A percentile compares a stretch with the other conserved stretches of the same genome.
phyloP scores from a whole-genome alignment of 1,140 invertebrate genomes.

The Drosophila micromelanica region DNA sequence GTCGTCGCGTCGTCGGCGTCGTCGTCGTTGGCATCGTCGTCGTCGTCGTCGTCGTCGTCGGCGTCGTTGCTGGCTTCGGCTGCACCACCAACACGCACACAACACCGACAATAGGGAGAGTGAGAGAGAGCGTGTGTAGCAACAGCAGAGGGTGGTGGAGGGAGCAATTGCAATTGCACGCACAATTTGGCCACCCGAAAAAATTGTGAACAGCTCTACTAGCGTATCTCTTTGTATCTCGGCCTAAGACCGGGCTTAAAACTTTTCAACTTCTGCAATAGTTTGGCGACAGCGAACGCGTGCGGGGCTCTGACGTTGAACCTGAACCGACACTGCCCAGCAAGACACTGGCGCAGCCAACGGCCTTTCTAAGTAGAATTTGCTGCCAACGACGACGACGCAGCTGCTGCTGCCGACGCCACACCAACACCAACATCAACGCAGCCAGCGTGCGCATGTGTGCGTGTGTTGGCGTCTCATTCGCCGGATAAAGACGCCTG shows the following conservation, averaged over 20 bases:
- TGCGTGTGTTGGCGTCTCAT: conserved; percentile 70
- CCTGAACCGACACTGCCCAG: conserved; percentile 83
- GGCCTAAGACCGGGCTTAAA: conserved; percentile 24
- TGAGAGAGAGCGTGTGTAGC: conserved; percentile 16
- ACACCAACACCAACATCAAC: conserved; percentile 47
- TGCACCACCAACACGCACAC: conserved; percentile 48
- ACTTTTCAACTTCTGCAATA: conserved; percentile 32
- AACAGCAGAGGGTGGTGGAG: conserved; percentile 11
- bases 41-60: conserved; percentile 33
- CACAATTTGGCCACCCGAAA: conserved; percentile 45
- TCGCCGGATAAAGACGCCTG: conserved; percentile 67
- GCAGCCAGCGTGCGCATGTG: conserved; percentile 36
- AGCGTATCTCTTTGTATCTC: conserved; percentile 13
- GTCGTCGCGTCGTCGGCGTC: conserved; percentile 62
- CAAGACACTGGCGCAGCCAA: conserved; percentile 71
- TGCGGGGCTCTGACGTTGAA: conserved; percentile 79
- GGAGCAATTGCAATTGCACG: conserved; percentile 39
- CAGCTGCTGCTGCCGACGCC: conserved; percentile 43
- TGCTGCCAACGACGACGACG: conserved; percentile 37
- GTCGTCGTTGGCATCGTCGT: conserved; percentile 20
- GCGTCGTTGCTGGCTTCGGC: conserved; percentile 44
- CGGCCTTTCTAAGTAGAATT: conserved; percentile 79
- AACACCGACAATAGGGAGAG: conserved; percentile 31
- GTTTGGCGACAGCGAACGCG: conserved; percentile 58
- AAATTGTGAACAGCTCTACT: conserved; percentile 14